Conservation (phyloP, 2,888 invertebrate genomes). For the Thelaira solivaga region DNA sequence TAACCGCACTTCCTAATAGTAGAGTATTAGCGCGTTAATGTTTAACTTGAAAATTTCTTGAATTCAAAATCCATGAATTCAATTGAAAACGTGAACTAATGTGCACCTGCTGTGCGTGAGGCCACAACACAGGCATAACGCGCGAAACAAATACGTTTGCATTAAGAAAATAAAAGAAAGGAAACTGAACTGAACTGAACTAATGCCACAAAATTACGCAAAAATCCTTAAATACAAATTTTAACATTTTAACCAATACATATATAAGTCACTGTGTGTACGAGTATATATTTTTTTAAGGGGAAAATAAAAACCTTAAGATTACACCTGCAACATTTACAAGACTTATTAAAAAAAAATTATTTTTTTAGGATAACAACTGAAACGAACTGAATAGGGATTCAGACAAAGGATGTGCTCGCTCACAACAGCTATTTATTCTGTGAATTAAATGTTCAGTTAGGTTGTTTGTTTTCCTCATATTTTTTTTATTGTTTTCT, state of each 20-base stretch:
- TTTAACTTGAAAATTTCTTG: conserved; percentile 6
- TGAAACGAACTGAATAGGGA: neutral
- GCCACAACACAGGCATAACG: conserved; percentile 52
- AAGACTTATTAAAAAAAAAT: conserved; percentile 40
- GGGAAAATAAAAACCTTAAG: conserved; percentile 46
- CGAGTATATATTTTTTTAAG: neutral
- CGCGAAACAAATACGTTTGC: conserved; percentile 47
- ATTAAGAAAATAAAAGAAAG: conserved; percentile 10
- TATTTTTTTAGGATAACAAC: conserved; percentile 12
- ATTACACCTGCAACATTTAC: conserved; percentile 57
- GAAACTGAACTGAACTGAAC: too few relatives aligned
- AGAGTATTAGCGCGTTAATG: conserved; percentile 53
- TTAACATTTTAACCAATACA: conserved; percentile 42
- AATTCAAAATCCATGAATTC: conserved; percentile 34
- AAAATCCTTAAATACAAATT: conserved; percentile 61
- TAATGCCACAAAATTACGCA: conserved; percentile 61
- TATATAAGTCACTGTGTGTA: conserved; percentile 36
- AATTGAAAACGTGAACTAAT: conserved; percentile 27
- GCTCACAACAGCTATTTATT: neutral
- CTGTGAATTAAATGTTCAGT: conserved; percentile 12
- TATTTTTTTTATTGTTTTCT: neutral
- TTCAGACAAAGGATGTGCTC: conserved; percentile 21
- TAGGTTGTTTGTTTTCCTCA: conserved; percentile 22
- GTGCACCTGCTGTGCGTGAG: conserved; percentile 66
- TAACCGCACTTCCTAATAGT: conserved; percentile 51